Evolutionary conservation across 2,113 vertebrate genomes (phyloP).

Genomic region (Anseranas semipalmata): DNA sequence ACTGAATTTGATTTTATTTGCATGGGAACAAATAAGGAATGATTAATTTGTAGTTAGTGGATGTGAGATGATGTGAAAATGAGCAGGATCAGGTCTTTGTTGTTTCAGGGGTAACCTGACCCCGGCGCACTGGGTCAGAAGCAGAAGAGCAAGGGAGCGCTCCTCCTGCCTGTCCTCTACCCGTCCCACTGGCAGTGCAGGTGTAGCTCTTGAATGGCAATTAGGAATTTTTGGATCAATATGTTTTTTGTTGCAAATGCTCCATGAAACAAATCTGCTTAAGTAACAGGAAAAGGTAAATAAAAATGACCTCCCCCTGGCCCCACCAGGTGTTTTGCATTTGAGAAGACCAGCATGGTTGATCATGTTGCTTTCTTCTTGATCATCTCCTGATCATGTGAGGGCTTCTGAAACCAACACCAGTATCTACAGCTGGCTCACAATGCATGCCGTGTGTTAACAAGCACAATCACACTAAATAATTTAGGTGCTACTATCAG

Average conservation of each 20-base stretch:
- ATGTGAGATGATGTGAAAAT: neutral
- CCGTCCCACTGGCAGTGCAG: fast-evolving
- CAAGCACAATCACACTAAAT: neutral
- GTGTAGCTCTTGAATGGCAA: neutral
- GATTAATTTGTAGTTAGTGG: neutral
- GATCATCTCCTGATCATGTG: fast-evolving
- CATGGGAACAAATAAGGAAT: neutral
- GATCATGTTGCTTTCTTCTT: neutral
- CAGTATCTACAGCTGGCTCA: neutral
- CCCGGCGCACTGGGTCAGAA: neutral
- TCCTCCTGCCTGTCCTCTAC: neutral
- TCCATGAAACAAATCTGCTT: neutral
- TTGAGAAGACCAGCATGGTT: neutral
- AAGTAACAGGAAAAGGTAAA: neutral
- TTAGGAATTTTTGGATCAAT: neutral
- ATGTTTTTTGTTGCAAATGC: neutral
- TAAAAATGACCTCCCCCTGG: fast-evolving
- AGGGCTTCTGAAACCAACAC: neutral
- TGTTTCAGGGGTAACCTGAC: neutral
- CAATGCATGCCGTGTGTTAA: neutral
- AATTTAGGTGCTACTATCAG: neutral
- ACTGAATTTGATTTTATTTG: neutral
- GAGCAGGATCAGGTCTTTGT: neutral
- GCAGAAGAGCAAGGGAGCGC: neutral
- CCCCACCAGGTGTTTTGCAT: neutral